A percentile compares a stretch with the other conserved stretches of the same genome.
phyloP scores from a whole-genome alignment of 2,888 invertebrate species.

The Callyntrura sp. region DNA sequence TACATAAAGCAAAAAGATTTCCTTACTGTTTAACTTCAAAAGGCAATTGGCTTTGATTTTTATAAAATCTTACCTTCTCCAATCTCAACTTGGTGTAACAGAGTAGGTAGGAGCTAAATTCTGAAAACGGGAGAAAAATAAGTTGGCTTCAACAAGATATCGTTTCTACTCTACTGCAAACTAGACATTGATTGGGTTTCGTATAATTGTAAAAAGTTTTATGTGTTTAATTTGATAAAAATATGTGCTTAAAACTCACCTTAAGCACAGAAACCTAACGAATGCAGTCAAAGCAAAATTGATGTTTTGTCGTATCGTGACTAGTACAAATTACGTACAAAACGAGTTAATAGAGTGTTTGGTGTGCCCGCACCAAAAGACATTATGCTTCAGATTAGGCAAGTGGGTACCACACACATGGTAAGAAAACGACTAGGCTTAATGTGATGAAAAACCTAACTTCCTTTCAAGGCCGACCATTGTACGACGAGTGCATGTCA shows the following conservation, averaged over 20 bases:
- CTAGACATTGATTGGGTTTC: not conserved
- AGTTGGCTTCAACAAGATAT: not conserved
- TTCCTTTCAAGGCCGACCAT: slow-evolving; percentile 17
- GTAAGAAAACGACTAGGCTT: too few species aligned
- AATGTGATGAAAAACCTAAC: not conserved
- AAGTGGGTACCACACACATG: too few species aligned
- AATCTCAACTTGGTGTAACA: too few species aligned
- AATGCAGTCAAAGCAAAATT: slow-evolving; percentile 27
- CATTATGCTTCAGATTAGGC: too few species aligned
- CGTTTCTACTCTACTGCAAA: not conserved
- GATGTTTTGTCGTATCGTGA: slow-evolving; percentile 31
- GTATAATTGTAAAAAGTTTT: not conserved
- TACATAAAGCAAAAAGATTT: too few species aligned
- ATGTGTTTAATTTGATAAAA: not conserved
- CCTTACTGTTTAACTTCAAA: too few species aligned
- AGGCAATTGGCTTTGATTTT: too few species aligned
- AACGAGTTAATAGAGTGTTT: not conserved
- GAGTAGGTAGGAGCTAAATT: too few species aligned
- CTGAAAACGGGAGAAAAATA: not conserved
- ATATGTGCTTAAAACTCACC: not conserved
- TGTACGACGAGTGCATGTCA: not conserved
- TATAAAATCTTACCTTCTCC: too few species aligned
- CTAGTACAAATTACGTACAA: slow-evolving; percentile 23
- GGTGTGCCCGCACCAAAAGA: not conserved
- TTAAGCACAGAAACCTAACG: not conserved